These are phyloP conservation scores for Apogon hyalosoma DNA, from an alignment of 2,797 vertebrate species.

Conservation along the genomic window DNA sequence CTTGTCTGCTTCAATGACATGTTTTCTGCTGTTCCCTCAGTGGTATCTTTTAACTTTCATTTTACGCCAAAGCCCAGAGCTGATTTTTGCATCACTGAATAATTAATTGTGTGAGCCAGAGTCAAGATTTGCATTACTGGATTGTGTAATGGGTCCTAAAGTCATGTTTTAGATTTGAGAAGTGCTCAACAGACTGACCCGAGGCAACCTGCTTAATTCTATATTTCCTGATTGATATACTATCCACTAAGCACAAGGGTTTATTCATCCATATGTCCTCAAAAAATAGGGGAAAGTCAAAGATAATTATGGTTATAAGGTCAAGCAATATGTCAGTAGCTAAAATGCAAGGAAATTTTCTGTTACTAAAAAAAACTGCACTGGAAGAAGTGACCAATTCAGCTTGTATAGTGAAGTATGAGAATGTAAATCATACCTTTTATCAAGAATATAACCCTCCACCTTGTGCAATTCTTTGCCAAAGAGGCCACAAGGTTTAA, in stretches of 20 bases:
- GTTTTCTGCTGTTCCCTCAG: neutral
- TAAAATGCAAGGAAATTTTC: conserved; percentile 1
- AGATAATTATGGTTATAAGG: neutral
- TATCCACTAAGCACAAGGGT: neutral
- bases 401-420: neutral
- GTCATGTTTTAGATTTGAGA: neutral
- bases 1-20: neutral
- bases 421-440: conserved; percentile 85
- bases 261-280: conserved; percentile 3
- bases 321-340: neutral
- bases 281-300: neutral
- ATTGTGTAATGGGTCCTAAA: conserved; percentile 18
- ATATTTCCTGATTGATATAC: neutral
- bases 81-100: conserved; percentile 3
- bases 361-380: neutral
- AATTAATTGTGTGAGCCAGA: conserved; percentile 22
- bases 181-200: neutral
- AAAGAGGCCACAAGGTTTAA: conserved; percentile 97
- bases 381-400: neutral
- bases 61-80: conserved; percentile 2
- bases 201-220: neutral
- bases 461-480: conserved; percentile 98
- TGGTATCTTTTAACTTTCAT: conserved; percentile 10
- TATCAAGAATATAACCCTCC: conserved; percentile 97
- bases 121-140: conserved; percentile 20